phyloP scores from a whole-genome alignment of 2,113 vertebrate species.

The Lagopus muta region DNA sequence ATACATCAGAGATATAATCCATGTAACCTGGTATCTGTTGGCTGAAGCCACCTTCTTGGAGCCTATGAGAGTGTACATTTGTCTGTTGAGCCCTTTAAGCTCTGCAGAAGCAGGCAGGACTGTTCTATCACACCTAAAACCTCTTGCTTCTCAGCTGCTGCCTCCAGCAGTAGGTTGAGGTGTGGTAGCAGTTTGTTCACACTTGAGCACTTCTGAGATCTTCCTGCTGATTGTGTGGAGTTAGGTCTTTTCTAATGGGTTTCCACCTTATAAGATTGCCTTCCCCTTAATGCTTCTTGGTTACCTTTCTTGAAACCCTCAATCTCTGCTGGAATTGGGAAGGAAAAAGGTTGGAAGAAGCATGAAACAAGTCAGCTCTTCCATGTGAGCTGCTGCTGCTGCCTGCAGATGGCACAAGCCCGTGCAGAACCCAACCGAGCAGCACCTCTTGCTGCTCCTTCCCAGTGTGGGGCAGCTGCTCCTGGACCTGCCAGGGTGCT shows the following conservation, averaged over 20 bases:
- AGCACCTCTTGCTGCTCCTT: accelerated
- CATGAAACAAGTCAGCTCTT: background rate
- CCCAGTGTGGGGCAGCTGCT: background rate
- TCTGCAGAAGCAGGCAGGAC: background rate
- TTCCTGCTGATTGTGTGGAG: background rate
- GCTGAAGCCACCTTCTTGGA: background rate
- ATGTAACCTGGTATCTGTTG: background rate
- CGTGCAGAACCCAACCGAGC: background rate
- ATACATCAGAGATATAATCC: background rate
- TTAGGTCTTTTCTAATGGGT: background rate
- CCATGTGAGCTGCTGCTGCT: background rate
- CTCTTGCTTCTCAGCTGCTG: background rate
- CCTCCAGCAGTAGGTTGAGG: background rate
- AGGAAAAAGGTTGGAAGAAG: background rate
- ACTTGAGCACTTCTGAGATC: background rate
- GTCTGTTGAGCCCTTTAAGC: background rate
- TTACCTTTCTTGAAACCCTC: background rate
- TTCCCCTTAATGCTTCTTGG: background rate
- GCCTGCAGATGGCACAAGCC: background rate
- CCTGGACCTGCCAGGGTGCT: accelerated
- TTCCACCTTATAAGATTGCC: background rate
- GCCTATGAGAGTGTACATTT: background rate
- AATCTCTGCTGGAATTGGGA: background rate
- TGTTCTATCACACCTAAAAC: accelerated
- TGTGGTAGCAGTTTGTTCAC: background rate